phyloP scores from a whole-genome alignment of 2,888 invertebrate genomes.

The Bhutanitis thaidina region DNA sequence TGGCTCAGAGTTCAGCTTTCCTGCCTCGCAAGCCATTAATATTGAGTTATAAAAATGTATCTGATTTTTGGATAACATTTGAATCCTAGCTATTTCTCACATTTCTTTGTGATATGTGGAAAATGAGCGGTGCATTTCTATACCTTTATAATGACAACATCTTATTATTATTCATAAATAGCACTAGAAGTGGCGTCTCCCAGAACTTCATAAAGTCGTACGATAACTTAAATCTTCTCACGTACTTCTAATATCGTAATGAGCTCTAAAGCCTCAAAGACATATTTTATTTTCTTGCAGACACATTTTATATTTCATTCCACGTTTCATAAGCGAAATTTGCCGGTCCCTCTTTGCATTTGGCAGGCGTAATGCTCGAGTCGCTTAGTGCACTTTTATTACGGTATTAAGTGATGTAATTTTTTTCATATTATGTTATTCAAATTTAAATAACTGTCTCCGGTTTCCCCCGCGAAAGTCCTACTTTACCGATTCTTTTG shows the following conservation, averaged over 20 bases:
- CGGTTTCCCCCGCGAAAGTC: conserved; percentile 71
- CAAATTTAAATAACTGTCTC: conserved; percentile 82
- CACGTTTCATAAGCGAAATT: conserved; percentile 77
- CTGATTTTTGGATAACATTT: too few relatives aligned
- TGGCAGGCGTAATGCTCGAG: conserved; percentile 73
- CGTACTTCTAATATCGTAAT: conserved; percentile 75
- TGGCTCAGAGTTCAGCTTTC: too few relatives aligned
- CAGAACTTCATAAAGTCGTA: conserved; percentile 34
- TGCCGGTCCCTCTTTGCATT: conserved; percentile 72
- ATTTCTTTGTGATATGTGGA: too few relatives aligned
- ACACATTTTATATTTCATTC: conserved; percentile 78
- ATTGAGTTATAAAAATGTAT: too few relatives aligned
- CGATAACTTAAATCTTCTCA: conserved; percentile 69
- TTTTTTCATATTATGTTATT: conserved; percentile 81
- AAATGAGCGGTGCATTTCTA: too few relatives aligned
- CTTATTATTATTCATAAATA: background rate
- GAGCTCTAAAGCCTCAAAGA: conserved; percentile 66
- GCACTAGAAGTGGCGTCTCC: background rate
- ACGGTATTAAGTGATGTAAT: conserved; percentile 81
- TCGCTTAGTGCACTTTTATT: conserved; percentile 81
- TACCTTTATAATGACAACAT: background rate
- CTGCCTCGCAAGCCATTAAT: too few relatives aligned
- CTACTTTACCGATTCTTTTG: conserved; percentile 69
- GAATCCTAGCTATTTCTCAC: too few relatives aligned
- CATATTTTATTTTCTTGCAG: conserved; percentile 74